phyloP scores from a whole-genome alignment of 2,797 vertebrate species.

The Falco concolor region DNA sequence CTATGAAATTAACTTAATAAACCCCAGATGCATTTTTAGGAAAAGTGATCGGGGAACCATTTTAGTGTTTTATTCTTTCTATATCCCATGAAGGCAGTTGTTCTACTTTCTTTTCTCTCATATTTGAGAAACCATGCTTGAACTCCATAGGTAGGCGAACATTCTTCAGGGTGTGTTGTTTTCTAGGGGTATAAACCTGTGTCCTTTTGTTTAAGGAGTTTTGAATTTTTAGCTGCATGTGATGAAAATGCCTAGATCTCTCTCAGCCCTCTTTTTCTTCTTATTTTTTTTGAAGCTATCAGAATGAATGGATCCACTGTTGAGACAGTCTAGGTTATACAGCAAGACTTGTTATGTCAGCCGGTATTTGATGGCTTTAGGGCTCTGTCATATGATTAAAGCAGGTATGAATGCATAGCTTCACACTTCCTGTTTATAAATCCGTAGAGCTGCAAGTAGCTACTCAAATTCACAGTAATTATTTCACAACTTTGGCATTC shows the following conservation, averaged over 20 bases:
- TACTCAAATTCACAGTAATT: slow-evolving; percentile 19
- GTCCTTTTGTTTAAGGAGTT: background rate
- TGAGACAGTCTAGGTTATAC: background rate
- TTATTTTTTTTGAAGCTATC: background rate
- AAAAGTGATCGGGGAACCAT: background rate
- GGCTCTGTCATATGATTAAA: slow-evolving; percentile 34
- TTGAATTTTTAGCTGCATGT: background rate
- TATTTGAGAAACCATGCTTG: background rate
- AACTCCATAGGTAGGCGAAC: background rate
- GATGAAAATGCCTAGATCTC: background rate
- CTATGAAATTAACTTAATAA: background rate
- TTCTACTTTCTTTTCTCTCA: background rate
- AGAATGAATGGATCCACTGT: slow-evolving; percentile 5
- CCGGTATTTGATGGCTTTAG: slow-evolving; percentile 28
- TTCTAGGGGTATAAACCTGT: background rate
- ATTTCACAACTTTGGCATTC: slow-evolving; percentile 51
- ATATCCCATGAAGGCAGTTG: rapidly evolving
- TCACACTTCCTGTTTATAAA: slow-evolving; percentile 62
- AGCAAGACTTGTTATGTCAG: background rate
- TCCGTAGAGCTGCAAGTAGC: slow-evolving; percentile 9
- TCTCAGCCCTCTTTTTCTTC: background rate
- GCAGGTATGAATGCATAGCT: slow-evolving; percentile 52
- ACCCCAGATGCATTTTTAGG: background rate
- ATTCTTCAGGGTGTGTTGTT: background rate
- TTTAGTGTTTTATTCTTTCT: background rate